A percentile compares a stretch with the other conserved stretches of the same genome.
Conservation (phyloP, 2,797 vertebrate genomes). For the Acanthiza pusilla region DNA sequence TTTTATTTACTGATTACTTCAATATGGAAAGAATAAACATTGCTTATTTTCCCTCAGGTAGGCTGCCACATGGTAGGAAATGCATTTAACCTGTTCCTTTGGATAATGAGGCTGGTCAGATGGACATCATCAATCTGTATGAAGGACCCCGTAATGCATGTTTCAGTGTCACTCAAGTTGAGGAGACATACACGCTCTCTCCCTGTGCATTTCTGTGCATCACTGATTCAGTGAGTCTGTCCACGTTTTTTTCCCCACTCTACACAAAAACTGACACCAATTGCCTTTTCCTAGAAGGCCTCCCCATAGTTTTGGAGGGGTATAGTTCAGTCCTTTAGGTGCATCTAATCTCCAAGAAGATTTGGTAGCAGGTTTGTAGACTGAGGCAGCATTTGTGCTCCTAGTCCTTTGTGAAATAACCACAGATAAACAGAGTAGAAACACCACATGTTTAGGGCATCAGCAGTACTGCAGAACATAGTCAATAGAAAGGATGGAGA, state of each 20-base stretch:
- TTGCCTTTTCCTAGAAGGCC: background rate
- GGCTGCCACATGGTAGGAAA: background rate
- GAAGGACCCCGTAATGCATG: accelerated
- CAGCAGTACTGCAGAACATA: background rate
- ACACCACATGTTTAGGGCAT: background rate
- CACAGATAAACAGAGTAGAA: background rate
- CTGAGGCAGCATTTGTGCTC: background rate
- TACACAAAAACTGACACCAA: accelerated
- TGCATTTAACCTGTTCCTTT: background rate
- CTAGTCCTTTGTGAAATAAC: background rate
- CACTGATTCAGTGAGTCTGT: background rate
- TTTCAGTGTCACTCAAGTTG: background rate
- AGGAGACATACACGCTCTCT: background rate
- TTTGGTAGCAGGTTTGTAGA: background rate
- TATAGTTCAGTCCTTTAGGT: background rate
- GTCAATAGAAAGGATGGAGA: background rate
- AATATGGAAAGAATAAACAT: background rate
- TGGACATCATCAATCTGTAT: accelerated
- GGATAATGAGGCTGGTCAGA: background rate
- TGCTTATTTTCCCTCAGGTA: background rate
- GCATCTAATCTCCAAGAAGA: background rate
- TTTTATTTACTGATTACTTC: background rate
- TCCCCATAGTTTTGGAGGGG: background rate
- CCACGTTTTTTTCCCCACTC: background rate
- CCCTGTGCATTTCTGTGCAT: background rate